Percentiles rank a stretch among this genome's conserved stretches.
phyloP scores from a whole-genome alignment of 2,797 vertebrate genomes.

The Sebastes iracundus region DNA sequence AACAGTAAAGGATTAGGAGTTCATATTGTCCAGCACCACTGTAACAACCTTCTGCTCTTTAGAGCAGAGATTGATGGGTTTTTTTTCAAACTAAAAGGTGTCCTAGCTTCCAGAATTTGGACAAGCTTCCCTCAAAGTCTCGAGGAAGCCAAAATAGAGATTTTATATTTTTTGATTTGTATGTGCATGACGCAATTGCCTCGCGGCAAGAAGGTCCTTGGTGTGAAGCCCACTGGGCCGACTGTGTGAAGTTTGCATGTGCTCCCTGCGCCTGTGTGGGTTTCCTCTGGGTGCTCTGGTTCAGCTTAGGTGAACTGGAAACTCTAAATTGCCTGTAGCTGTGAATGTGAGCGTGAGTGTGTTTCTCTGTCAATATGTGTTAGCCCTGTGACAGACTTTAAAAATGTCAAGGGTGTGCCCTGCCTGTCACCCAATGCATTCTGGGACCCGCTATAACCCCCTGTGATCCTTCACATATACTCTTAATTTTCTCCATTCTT shows the following conservation, averaged over 20 bases:
- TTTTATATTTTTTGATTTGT: not conserved
- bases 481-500: not conserved
- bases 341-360: constrained; percentile 55
- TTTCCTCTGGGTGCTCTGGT: constrained; percentile 10
- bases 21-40: not conserved
- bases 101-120: not conserved
- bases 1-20: not conserved
- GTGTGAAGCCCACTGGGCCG: not conserved
- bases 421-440: not conserved
- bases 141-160: not conserved
- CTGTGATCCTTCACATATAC: not conserved
- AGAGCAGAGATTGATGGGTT: not conserved
- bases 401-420: constrained; percentile 55
- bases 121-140: not conserved
- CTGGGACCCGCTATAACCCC: not conserved
- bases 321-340: constrained; percentile 35
- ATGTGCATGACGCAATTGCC: not conserved
- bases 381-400: constrained; percentile 29
- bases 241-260: constrained; percentile 11
- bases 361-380: constrained; percentile 57
- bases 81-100: not conserved
- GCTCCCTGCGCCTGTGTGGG: not conserved
- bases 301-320: constrained; percentile 41
- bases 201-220: not conserved
- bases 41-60: not conserved